phyloP scores from a whole-genome alignment of 1,140 invertebrate species.

The Penaeus vannamei region DNA sequence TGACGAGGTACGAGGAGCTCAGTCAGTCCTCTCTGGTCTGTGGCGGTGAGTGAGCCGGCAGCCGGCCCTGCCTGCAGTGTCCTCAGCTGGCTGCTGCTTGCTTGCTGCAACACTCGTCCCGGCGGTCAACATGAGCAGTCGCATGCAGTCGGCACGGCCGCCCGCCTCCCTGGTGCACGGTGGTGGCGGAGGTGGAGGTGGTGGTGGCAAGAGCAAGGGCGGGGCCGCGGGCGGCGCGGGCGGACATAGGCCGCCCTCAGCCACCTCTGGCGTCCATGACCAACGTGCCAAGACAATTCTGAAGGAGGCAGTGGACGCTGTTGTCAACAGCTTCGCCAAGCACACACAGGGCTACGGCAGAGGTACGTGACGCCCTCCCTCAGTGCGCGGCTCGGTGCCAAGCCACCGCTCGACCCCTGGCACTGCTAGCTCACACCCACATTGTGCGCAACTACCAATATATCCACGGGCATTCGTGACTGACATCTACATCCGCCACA shows the following conservation, averaged over 20 bases:
- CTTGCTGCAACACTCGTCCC: conserved; percentile 41
- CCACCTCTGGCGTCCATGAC: conserved; percentile 71
- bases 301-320: conserved; percentile 83
- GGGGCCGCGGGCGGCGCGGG: conserved; percentile 45
- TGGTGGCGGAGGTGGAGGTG: conserved; percentile 60
- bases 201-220: conserved; percentile 54
- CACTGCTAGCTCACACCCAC: too few relatives aligned
- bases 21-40: conserved; percentile 57
- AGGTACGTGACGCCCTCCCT: conserved; percentile 74
- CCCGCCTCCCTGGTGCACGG: conserved; percentile 66
- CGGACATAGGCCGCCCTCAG: conserved; percentile 60
- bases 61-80: conserved; percentile 45
- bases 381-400: neutral
- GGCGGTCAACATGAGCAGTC: conserved; percentile 53
- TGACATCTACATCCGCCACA: too few relatives aligned
- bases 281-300: conserved; percentile 81
- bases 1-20: conserved; percentile 53
- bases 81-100: conserved; percentile 46
- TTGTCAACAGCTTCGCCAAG: conserved; percentile 85
- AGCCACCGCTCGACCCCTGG: neutral
- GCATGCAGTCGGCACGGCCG: conserved; percentile 65
- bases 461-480: too few relatives aligned
- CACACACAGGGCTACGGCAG: conserved; percentile 83
- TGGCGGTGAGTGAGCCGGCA: conserved; percentile 53
- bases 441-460: too few relatives aligned